These are phyloP conservation scores for Orchesella cincta DNA, from an alignment of 1,140 invertebrate genomes.

Conservation along the genomic window DNA sequence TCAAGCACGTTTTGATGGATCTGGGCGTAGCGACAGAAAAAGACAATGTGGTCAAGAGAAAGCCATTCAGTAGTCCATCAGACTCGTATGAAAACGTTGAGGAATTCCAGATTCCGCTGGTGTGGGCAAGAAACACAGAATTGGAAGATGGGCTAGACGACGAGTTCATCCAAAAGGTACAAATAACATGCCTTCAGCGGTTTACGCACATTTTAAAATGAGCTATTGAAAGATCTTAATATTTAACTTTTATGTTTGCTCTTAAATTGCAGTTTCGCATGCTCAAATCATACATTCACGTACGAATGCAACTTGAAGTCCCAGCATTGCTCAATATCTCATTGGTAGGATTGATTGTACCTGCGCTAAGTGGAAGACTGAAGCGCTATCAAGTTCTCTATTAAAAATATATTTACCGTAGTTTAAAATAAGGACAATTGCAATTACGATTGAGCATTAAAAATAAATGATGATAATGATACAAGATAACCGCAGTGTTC, in stretches of 20 bases:
- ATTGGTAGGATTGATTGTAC: neutral
- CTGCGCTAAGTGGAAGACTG: neutral
- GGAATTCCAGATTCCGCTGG: neutral
- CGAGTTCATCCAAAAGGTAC: neutral
- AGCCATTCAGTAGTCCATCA: neutral
- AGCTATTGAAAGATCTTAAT: neutral
- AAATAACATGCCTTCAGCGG: too few species aligned
- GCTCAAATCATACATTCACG: constrained; percentile 40
- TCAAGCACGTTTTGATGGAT: neutral
- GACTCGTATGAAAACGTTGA: neutral
- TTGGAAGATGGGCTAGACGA: neutral
- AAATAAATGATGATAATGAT: too few species aligned
- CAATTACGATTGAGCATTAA: neutral
- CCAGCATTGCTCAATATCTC: constrained; percentile 25
- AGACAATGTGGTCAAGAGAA: neutral
- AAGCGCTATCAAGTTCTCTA: neutral
- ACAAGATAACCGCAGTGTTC: too few species aligned
- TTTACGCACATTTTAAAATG: too few species aligned
- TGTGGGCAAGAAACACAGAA: neutral
- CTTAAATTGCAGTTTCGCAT: constrained; percentile 31
- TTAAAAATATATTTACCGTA: neutral
- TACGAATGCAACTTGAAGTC: constrained; percentile 36
- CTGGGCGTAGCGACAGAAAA: neutral
- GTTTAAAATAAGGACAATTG: neutral
- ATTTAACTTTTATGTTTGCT: neutral